Base-by-base conservation (phyloP, 2,888 invertebrate species). In the Drosophila mimica region DNA sequence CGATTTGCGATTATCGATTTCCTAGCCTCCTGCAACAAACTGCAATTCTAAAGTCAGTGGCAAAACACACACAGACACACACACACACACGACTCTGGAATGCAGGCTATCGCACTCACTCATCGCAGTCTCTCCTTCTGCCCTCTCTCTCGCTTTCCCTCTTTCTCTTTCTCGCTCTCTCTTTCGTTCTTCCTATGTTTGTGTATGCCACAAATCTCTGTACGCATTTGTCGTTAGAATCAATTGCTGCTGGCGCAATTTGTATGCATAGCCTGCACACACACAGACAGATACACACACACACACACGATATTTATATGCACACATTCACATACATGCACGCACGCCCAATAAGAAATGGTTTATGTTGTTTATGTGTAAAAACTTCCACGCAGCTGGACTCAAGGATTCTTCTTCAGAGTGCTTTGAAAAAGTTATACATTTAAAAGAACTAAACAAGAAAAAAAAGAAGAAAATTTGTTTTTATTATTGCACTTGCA, bases 401-500 rank as follows among this genome's bases (percentile, higher is more conserved):
- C 49, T 30, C 31, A 4, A 40, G 46, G 34, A 61, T 33, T 31
- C n/a, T 48, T 17, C 54, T 61, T 72, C 25, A 34, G 43, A 30
- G 33, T 61, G 43, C 60, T 43, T 52, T 30, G 17, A 34, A 36
- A 40, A 40, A 43, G 13, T 49, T 34, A 25, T 34, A 53, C 9
- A 28, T 17, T 28, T 54, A 36, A 25, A 54, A 28, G 20, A 20
- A 20, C 25, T 15, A 46, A 25, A 25, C 25, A 2, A 25, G 25
- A 43, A 20, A 38, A 36, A 36, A 43, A 20, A 20, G 3, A 20
- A 20, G 20, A 3, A 13, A 15, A 25, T 70, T 54, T 66, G 38
- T 52, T 72, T 63, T 76, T 65, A 62, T 76, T 65, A 65, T 65
- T 74, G 74, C 76, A 77, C 69, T 78, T 78, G 77, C 79, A 78